Percentiles rank a stretch among this genome's conserved stretches.
phyloP scores from a whole-genome alignment of 2,888 invertebrate species.

The Ormyrus pomaceus region DNA sequence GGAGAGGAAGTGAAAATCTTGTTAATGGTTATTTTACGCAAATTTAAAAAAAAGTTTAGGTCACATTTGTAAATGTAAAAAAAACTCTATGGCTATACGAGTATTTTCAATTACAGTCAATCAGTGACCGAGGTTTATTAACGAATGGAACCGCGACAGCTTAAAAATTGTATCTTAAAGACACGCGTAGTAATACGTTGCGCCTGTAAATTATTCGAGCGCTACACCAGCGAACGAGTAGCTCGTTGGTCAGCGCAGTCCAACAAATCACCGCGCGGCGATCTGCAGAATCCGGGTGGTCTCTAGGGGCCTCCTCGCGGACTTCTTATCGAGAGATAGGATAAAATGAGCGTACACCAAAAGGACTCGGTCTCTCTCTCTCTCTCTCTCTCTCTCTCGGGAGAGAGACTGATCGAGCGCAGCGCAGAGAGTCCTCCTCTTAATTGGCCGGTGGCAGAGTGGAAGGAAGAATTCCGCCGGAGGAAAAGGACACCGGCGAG shows the following conservation, averaged over 20 bases:
- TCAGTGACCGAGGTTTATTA: no score
- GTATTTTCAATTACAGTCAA: no score
- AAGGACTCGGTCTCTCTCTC: background rate
- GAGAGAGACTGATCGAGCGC: background rate
- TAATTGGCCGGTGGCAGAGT: background rate
- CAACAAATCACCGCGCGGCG: constrained; percentile 23
- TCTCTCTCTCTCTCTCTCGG: no score
- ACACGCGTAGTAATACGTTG: no score
- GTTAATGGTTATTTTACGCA: no score
- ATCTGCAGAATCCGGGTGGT: constrained; percentile 22
- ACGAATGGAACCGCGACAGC: no score
- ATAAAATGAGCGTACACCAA: constrained; percentile 25
- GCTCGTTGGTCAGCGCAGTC: background rate
- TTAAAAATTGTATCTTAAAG: no score
- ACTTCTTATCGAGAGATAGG: constrained; percentile 19
- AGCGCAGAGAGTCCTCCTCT: background rate
- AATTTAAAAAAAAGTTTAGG: no score
- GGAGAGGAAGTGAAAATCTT: no score
- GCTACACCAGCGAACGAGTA: background rate
- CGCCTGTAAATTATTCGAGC: no score
- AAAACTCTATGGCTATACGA: no score
- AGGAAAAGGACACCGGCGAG: background rate
- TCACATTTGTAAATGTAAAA: no score
- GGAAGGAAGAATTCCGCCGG: background rate
- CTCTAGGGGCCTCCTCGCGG: background rate